Conservation (phyloP, 2,888 invertebrate genomes). For the Omphaloscelis lunosa region DNA sequence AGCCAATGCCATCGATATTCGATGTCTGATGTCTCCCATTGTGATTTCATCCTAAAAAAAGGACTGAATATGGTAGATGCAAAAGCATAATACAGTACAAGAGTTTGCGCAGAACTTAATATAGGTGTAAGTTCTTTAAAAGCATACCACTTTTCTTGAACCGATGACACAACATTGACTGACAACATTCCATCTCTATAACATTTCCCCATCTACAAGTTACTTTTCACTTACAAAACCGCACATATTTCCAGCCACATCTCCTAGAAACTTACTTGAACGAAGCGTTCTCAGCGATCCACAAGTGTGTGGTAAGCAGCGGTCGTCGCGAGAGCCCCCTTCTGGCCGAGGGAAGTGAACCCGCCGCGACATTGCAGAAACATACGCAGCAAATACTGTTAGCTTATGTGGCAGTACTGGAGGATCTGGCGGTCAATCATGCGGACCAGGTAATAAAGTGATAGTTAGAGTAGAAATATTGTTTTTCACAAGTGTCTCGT, state of each 20-base stretch:
- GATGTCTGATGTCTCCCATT: background rate
- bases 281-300: conserved; percentile 84
- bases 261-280: conserved; percentile 81
- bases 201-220: too few species aligned
- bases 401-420: conserved; percentile 92
- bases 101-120: background rate
- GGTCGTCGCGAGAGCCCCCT: conserved; percentile 85
- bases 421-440: conserved; percentile 81
- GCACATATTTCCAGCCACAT: conserved; percentile 76
- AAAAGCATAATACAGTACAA: background rate
- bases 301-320: conserved; percentile 83
- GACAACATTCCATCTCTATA: too few species aligned
- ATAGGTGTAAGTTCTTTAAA: background rate
- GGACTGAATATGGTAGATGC: background rate
- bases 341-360: conserved; percentile 82
- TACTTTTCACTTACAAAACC: background rate
- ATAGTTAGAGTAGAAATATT: background rate
- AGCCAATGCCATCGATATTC: background rate
- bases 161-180: background rate
- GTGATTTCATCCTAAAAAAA: background rate
- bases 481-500: background rate
- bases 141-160: background rate
- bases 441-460: conserved; percentile 90
- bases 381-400: conserved; percentile 91
- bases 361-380: conserved; percentile 78